Conservation (phyloP, 2,113 vertebrate species). For the Vimba vimba region DNA sequence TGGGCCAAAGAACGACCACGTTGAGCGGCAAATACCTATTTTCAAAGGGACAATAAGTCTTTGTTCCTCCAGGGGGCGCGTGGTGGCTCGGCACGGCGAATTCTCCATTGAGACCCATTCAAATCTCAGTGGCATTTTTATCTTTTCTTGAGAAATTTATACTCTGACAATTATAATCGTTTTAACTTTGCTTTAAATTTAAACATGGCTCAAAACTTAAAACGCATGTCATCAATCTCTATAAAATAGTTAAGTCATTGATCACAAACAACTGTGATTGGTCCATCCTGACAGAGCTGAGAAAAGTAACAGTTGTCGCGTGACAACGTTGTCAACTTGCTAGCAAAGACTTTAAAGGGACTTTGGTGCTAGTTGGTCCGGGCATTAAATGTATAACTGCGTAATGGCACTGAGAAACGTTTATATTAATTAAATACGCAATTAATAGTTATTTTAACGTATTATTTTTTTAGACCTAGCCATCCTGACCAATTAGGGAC, state of each 20-base stretch:
- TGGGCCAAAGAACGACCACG: not conserved
- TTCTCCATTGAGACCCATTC: not conserved
- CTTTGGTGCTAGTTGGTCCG: not conserved
- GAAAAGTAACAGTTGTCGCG: not conserved
- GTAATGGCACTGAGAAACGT: not conserved
- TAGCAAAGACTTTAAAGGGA: no score
- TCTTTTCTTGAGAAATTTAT: not conserved
- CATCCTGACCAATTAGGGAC: not conserved
- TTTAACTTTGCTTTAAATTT: not conserved
- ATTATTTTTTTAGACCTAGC: not conserved
- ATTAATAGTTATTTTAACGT: no score
- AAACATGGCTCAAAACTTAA: not conserved
- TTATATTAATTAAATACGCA: not conserved
- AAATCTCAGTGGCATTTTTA: not conserved
- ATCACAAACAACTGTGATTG: not conserved
- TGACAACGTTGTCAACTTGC: not conserved
- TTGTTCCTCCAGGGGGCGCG: not conserved
- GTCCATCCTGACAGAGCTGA: not conserved
- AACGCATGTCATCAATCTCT: not conserved
- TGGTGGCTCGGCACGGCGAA: not conserved
- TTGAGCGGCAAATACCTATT: not conserved
- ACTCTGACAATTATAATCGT: not conserved
- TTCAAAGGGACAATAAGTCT: accelerated
- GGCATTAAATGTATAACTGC: no score
- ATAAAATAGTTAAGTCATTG: not conserved